A percentile compares a stretch with the other conserved stretches of the same genome.
Conservation (phyloP, 2,888 invertebrate species). For the Falcaria lacertinaria region DNA sequence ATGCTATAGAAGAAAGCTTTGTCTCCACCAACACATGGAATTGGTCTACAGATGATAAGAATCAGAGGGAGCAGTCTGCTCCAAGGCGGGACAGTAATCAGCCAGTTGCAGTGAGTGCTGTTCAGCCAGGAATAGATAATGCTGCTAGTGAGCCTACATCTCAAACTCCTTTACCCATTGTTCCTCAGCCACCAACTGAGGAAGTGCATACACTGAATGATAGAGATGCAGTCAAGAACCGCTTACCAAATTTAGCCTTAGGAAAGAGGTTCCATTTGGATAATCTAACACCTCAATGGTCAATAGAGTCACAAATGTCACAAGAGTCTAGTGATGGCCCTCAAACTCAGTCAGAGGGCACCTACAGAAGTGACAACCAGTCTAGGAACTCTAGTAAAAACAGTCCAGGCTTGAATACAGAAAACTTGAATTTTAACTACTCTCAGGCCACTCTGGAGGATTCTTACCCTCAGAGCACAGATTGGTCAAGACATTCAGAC, state of each 20-base stretch:
- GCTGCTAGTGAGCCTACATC: constrained; percentile 21
- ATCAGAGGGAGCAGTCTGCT: constrained; percentile 30
- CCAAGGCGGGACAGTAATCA: constrained; percentile 25
- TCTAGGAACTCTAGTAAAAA: constrained; percentile 75
- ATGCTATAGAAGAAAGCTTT: constrained; percentile 80
- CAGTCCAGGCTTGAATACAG: constrained; percentile 63
- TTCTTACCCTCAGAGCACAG: constrained; percentile 41
- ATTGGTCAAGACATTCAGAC: constrained; percentile 50
- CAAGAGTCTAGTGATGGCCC: constrained; percentile 83
- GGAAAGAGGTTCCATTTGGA: constrained; percentile 65
- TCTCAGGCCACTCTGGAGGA: constrained; percentile 50
- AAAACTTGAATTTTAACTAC: constrained; percentile 63
- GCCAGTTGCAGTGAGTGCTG: constrained; percentile 18
- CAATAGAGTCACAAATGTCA: constrained; percentile 83
- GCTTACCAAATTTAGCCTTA: constrained; percentile 64
- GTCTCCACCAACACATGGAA: constrained; percentile 79
- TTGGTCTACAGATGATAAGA: constrained; percentile 79
- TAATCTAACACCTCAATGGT: constrained; percentile 81
- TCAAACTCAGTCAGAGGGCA: constrained; percentile 80
- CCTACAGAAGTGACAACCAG: constrained; percentile 79
- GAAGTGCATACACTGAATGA: constrained; percentile 61
- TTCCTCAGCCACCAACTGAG: constrained; percentile 31
- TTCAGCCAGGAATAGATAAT: constrained; percentile 29
- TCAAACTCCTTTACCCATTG: constrained; percentile 27
- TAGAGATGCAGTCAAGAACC: constrained; percentile 58